Evolutionary conservation across 2,113 vertebrate genomes (phyloP).

Genomic region (Prietella phreatophila): DNA sequence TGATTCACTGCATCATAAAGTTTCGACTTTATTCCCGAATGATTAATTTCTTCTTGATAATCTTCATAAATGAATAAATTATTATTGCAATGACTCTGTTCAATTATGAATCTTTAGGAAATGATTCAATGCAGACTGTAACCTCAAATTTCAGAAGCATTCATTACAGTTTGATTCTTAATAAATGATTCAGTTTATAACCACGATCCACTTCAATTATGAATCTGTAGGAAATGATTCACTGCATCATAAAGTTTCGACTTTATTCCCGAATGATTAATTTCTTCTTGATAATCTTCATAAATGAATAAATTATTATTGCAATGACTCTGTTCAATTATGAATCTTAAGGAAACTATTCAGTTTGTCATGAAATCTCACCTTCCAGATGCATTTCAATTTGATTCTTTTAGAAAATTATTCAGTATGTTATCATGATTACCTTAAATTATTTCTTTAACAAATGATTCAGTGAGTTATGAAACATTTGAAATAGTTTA

Average conservation of each 20-base stretch:
- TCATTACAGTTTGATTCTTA: not conserved
- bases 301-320: too few relatives aligned
- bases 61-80: not conserved
- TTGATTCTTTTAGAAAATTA: not conserved
- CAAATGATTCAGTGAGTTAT: not conserved
- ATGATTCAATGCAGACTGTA: not conserved
- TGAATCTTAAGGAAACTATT: too few relatives aligned
- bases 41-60: not conserved
- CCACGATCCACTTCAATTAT: too few relatives aligned
- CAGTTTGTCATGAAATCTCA: not conserved
- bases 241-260: too few relatives aligned
- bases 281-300: not conserved
- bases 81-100: too few relatives aligned
- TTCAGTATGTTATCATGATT: not conserved
- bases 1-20: too few relatives aligned
- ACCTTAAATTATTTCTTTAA: not conserved
- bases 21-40: not conserved
- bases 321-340: too few relatives aligned
- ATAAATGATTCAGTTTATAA: too few relatives aligned
- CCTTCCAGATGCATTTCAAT: not conserved
- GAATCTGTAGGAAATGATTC: too few relatives aligned
- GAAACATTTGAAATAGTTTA: too few relatives aligned
- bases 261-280: not conserved
- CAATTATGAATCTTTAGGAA: not conserved
- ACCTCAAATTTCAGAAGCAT: not conserved